Evolutionary conservation across 2,888 invertebrate species (phyloP), one percentile per base, ranked within the genome.

Genomic region (Ypsolopha sequella): DNA sequence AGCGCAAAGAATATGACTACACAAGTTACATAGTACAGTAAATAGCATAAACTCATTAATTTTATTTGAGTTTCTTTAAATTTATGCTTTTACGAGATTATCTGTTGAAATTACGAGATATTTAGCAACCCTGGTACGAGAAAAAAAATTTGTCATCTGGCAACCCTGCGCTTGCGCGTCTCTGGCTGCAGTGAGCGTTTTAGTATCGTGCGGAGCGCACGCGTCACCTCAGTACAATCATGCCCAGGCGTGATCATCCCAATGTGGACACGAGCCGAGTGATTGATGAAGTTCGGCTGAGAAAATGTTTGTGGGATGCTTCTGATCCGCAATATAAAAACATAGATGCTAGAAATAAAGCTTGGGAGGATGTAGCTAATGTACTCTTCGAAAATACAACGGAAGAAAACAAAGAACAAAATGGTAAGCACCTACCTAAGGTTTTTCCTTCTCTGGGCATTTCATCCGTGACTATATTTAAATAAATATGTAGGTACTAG

Each of bases 131-230:
- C n/a, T n/a, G n/a, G n/a, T n/a, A n/a, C n/a, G n/a, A n/a, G n/a
- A n/a, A n/a, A n/a, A n/a, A n/a, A n/a, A n/a, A n/a, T n/a, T n/a
- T n/a, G n/a, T n/a, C n/a, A n/a, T n/a, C n/a, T n/a, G n/a, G n/a
- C n/a, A n/a, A n/a, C n/a, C n/a, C n/a, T n/a, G n/a, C n/a, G n/a
- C n/a, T n/a, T 53, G 56, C 46, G 56, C 55, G 56, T 56, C 53
- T 56, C 59, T 55, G 45, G 50, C 39, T 58, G 50, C 54, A 59
- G 55, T 57, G 56, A 56, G 58, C 57, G 57, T 57, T 55, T 52
- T 24, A 24, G 24, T 24, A 24, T 24, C 24, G 24, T 24, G 56
- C 24, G 24, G 24, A 56, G 55, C 53, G 55, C 52, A 58, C 56
- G 58, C 55, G 53, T 58, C 56, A 55, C 53, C 55, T 39, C 52